These are phyloP conservation scores for Eristalinus aeneus DNA, from an alignment of 2,888 invertebrate species.

Conservation along the genomic window DNA sequence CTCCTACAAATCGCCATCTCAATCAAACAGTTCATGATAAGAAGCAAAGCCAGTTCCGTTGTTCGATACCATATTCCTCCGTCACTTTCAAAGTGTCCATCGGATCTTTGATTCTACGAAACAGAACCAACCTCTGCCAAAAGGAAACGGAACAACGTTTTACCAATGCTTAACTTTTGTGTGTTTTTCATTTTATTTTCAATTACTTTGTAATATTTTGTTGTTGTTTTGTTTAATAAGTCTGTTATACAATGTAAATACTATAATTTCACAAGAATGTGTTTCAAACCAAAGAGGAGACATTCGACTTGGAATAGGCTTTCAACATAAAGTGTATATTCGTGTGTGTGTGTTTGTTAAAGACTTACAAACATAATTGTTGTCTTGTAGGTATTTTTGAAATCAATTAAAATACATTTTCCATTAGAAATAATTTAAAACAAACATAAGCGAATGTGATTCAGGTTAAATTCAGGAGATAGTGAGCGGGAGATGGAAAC, in stretches of 20 bases:
- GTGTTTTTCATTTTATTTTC: conserved; percentile 39
- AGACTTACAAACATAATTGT: conserved; percentile 35
- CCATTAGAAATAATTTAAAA: neutral
- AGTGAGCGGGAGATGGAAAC: neutral
- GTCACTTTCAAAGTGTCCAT: too few relatives aligned
- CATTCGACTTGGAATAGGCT: conserved; percentile 43
- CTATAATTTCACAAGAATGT: conserved; percentile 72
- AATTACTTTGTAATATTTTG: conserved; percentile 59
- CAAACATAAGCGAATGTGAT: neutral
- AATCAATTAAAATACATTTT: conserved; percentile 35
- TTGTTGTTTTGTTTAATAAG: conserved; percentile 58
- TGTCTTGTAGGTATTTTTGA: conserved; percentile 32
- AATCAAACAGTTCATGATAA: too few relatives aligned
- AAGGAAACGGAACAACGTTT: neutral
- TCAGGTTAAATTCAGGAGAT: neutral
- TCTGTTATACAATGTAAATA: conserved; percentile 69
- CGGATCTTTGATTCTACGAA: too few relatives aligned
- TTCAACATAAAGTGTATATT: too few relatives aligned
- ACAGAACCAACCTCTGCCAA: too few relatives aligned
- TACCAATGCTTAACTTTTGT: conserved; percentile 56
- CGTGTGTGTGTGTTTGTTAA: neutral
- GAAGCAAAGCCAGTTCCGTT: too few relatives aligned
- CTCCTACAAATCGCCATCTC: too few relatives aligned
- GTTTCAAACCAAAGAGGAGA: conserved; percentile 61
- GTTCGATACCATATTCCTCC: too few relatives aligned